Conservation (phyloP, 2,113 vertebrate genomes). For the Nerophis ophidion region DNA sequence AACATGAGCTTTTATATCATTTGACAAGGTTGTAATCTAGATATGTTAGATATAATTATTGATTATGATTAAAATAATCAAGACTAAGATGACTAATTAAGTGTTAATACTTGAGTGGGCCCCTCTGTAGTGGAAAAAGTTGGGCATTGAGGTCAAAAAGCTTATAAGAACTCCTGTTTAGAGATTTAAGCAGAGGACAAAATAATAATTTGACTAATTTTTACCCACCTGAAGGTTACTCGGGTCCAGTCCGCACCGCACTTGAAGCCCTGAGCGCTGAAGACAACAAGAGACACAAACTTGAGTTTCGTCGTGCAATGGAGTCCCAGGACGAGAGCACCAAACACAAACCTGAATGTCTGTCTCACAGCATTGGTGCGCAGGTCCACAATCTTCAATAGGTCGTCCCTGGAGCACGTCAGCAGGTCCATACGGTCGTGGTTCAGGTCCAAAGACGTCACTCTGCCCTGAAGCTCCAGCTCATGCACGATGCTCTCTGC, state of each 20-base stretch:
- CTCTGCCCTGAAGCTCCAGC: slow-evolving; percentile 84
- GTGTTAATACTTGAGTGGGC: no score
- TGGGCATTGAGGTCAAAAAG: no score
- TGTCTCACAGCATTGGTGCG: slow-evolving; percentile 77
- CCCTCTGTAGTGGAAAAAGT: no score
- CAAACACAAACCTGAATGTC: slow-evolving; percentile 78
- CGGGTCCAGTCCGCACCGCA: slow-evolving; percentile 96
- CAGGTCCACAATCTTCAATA: slow-evolving; percentile 89
- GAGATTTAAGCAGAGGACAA: no score
- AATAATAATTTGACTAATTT: no score
- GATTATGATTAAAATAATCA: no score
- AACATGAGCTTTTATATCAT: no score
- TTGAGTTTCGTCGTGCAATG: background rate
- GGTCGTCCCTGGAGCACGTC: slow-evolving; percentile 90
- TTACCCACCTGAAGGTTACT: slow-evolving; percentile 89
- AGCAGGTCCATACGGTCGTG: slow-evolving; percentile 90
- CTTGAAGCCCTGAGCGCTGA: slow-evolving; percentile 90
- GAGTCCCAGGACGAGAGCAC: background rate
- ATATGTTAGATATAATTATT: no score
- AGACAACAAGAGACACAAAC: background rate
- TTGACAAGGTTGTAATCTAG: no score
- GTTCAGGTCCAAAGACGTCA: slow-evolving; percentile 93
- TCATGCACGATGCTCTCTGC: slow-evolving; percentile 87
- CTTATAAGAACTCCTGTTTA: no score
- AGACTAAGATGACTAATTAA: no score